Conservation (phyloP, 2,113 vertebrate genomes). For the Psammodynastes pulverulentus region DNA sequence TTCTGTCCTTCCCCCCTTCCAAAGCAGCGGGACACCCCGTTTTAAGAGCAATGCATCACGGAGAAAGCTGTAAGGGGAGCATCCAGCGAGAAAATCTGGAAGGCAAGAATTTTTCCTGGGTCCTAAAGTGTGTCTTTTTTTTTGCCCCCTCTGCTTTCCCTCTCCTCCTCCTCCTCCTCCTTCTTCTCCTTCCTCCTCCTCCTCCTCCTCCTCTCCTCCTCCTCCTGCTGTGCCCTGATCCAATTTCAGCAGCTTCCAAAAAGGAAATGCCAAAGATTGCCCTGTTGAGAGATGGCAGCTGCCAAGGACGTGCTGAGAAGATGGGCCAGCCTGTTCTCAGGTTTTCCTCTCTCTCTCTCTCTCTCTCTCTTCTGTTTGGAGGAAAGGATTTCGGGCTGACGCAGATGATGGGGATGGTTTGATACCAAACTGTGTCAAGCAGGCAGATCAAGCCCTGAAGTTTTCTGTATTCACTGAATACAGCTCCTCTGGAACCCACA, state of each 20-base stretch:
- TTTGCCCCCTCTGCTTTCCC: no score
- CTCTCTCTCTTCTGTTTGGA: not conserved
- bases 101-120: not conserved
- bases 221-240: not conserved
- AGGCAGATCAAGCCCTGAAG: not conserved
- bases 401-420: not conserved
- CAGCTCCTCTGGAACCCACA: no score
- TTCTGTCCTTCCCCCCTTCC: not conserved
- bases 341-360: no score
- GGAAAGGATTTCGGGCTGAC: not conserved
- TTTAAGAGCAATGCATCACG: not conserved
- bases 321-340: not conserved
- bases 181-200: not conserved
- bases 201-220: no score
- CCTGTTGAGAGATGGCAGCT: not conserved
- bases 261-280: not conserved
- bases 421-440: not conserved
- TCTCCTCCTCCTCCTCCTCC: no score
- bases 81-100: not conserved
- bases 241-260: not conserved
- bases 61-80: not conserved
- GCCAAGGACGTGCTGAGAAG: not conserved
- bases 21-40: not conserved
- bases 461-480: no score
- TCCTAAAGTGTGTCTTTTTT: not conserved